A percentile compares a stretch with the other conserved stretches of the same genome.
Conservation (phyloP, 2,888 invertebrate species). For the Nomada ruficornis region DNA sequence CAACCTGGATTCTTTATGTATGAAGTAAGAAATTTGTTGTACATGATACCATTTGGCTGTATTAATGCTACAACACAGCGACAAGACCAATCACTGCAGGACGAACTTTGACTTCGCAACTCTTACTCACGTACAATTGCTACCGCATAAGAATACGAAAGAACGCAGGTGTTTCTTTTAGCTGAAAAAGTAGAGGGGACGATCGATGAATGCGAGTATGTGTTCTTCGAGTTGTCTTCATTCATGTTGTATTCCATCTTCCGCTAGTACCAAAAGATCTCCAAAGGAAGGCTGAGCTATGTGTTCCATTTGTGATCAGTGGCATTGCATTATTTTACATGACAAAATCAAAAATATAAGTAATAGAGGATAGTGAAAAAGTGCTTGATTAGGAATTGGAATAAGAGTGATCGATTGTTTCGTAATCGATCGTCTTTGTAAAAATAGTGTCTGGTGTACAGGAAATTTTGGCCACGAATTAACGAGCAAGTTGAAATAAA, state of each 20-base stretch:
- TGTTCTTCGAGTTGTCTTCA: conserved; percentile 66
- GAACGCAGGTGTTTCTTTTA: conserved; percentile 57
- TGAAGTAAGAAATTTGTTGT: too few species aligned
- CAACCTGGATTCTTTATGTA: too few species aligned
- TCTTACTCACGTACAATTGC: conserved; percentile 71
- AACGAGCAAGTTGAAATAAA: background rate
- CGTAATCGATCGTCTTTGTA: background rate
- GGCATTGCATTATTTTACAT: too few species aligned
- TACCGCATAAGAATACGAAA: conserved; percentile 65
- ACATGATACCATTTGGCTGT: background rate
- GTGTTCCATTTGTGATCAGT: background rate
- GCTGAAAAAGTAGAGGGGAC: conserved; percentile 70
- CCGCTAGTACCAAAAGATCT: conserved; percentile 52
- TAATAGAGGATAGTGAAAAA: background rate
- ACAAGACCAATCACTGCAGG: background rate
- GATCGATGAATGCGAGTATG: conserved; percentile 61
- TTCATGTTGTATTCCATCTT: conserved; percentile 71
- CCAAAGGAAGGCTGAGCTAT: background rate
- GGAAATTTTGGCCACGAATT: background rate
- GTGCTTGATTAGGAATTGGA: background rate
- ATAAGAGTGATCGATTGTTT: background rate
- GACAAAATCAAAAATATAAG: background rate
- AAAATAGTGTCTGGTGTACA: background rate
- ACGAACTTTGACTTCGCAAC: conserved; percentile 27
- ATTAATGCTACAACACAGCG: conserved; percentile 1